A percentile compares a stretch with the other conserved stretches of the same genome.
Evolutionary conservation across 1,140 invertebrate species (phyloP).

Genomic region (Drosophila subobscura): DNA sequence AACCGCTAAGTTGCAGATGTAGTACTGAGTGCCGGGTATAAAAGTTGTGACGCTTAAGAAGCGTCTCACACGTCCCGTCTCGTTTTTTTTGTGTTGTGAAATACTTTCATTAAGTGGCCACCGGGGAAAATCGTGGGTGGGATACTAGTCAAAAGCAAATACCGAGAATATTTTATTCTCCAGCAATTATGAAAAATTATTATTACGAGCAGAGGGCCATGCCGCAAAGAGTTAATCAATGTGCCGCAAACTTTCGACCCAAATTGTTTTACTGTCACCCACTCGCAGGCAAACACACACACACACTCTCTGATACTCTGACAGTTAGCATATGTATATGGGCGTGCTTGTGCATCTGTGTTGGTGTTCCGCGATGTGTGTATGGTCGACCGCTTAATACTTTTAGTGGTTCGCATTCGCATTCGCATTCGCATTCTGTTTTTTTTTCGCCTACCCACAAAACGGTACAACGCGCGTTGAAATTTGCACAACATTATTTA

Average conservation of each 20-base stretch:
- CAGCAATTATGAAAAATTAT: slow-evolving; percentile 58
- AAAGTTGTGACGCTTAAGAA: too few relatives aligned
- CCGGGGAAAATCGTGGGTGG: too few relatives aligned
- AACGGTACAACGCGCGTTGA: slow-evolving; percentile 14
- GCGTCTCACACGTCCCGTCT: too few relatives aligned
- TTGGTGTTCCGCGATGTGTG: background rate
- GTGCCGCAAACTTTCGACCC: slow-evolving; percentile 49
- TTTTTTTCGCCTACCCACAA: slow-evolving; percentile 28
- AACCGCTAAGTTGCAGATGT: too few relatives aligned
- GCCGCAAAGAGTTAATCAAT: slow-evolving; percentile 71
- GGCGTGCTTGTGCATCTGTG: background rate
- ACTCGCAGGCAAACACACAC: background rate
- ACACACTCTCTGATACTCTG: background rate
- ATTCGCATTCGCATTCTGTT: slow-evolving; percentile 2
- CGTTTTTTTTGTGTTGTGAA: background rate
- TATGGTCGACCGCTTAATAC: slow-evolving; percentile 30
- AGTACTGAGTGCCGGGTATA: too few relatives aligned
- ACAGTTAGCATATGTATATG: slow-evolving; percentile 15
- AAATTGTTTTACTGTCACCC: slow-evolving; percentile 37
- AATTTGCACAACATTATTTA: slow-evolving; percentile 48
- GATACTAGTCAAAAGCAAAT: slow-evolving; percentile 48
- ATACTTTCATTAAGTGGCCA: background rate
- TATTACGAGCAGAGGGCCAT: slow-evolving; percentile 29
- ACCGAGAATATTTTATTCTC: slow-evolving; percentile 17
- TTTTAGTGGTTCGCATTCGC: slow-evolving; percentile 43